Conservation (phyloP, 2,888 invertebrate genomes). For the Metallyticus violacea region DNA sequence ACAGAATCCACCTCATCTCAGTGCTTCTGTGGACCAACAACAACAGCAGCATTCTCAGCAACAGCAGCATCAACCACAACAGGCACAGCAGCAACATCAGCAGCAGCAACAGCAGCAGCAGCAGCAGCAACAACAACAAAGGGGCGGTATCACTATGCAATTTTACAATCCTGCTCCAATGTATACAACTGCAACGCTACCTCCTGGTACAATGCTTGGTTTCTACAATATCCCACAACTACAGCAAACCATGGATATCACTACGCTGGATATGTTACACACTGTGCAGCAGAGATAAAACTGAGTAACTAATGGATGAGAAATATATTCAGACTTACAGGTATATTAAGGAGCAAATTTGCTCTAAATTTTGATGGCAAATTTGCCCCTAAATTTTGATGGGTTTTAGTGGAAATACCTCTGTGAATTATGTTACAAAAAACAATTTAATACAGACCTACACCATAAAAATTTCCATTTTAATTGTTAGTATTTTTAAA, state of each 20-base stretch:
- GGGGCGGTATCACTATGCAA: slow-evolving; percentile 1
- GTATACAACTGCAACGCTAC: neutral
- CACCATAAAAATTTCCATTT: neutral
- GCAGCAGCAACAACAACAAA: slow-evolving; percentile 13
- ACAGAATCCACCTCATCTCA: neutral
- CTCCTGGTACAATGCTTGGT: slow-evolving; percentile 22
- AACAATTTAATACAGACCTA: neutral
- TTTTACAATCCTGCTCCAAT: slow-evolving; percentile 19
- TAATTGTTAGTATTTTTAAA: no score
- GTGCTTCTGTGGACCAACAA: neutral
- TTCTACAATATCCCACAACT: slow-evolving; percentile 29
- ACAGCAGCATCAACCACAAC: neutral
- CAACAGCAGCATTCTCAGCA: neutral
- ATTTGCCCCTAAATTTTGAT: neutral
- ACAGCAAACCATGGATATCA: slow-evolving; percentile 18
- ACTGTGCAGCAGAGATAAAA: slow-evolving; percentile 17
- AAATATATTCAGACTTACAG: neutral
- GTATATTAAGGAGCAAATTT: neutral
- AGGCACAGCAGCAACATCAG: neutral
- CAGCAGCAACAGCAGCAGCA: neutral
- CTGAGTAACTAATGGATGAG: neutral
- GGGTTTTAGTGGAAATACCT: neutral
- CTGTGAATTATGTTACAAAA: neutral
- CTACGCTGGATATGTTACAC: slow-evolving; percentile 26
- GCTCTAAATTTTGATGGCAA: neutral